These are phyloP conservation scores for Drosophila cracens DNA, from an alignment of 2,888 invertebrate genomes.

Conservation along the genomic window DNA sequence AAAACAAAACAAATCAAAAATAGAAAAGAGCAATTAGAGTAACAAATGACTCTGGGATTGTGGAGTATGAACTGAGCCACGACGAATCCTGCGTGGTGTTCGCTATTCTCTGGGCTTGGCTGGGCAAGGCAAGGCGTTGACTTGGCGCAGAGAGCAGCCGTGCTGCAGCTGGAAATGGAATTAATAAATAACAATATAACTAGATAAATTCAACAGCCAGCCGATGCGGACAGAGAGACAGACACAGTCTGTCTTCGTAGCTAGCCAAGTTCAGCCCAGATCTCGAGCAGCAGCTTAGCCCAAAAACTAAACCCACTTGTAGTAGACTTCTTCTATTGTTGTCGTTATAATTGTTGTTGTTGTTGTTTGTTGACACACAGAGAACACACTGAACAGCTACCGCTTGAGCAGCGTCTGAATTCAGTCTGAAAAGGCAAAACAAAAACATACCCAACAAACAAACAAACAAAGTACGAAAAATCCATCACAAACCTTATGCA, in stretches of 20 bases:
- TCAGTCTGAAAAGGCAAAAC: conserved; percentile 51
- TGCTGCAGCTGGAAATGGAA: conserved; percentile 8
- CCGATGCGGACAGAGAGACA: conserved; percentile 7
- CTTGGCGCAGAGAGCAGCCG: conserved; percentile 34
- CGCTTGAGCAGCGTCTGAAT: conserved; percentile 38
- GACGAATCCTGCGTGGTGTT: neutral
- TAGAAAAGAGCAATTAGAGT: conserved; percentile 21
- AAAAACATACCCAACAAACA: conserved; percentile 28
- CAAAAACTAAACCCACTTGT: conserved; percentile 36
- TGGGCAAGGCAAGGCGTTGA: conserved; percentile 29
- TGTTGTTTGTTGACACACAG: conserved; percentile 35
- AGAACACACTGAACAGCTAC: conserved; percentile 40
- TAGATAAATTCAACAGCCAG: neutral
- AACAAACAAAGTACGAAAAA: conserved; percentile 4
- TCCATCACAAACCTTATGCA: conserved; percentile 81
- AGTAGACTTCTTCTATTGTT: conserved; percentile 43
- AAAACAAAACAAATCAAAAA: conserved; percentile 25
- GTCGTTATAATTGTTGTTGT: conserved; percentile 1
- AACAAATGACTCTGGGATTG: conserved; percentile 34
- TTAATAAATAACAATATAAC: neutral
- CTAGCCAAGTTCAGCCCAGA: conserved; percentile 29
- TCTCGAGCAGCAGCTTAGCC: conserved; percentile 29
- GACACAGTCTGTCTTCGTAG: conserved; percentile 17
- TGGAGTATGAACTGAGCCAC: conserved; percentile 23
- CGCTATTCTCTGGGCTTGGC: conserved; percentile 21